Base-by-base conservation (phyloP, 2,113 vertebrate genomes). In the Halcyon malimbica region DNA sequence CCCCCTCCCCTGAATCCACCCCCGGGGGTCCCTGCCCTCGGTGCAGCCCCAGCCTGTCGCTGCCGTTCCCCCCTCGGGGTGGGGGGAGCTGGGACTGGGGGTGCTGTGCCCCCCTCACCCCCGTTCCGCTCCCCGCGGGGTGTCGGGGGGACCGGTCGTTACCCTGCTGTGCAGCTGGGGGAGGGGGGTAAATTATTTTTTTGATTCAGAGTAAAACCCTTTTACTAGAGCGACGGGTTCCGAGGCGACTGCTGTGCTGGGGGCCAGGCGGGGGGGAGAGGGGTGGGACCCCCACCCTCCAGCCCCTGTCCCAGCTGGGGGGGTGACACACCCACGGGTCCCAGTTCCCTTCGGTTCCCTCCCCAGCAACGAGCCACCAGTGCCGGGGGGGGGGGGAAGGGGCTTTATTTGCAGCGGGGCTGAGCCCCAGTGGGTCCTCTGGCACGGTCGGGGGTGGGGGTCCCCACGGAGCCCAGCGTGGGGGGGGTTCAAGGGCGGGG, bases 181-280 rank as follows among this genome's bases (percentile, higher is more conserved):
- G 31, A 17, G 8, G n/a, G 28, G 31, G 20, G 8, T 80, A 67
- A 87, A 76, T 94, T 90, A 67, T 83, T 76, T 80, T 81, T 87
- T 33, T 67, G 26, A 92, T 77, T 41, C 33, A 68, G 50, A 93
- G 28, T 90, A 93, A 96, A 96, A 87, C 41, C 21, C 8, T 93
- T 92, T 96, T 76, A 33, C 28, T 54, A 77, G 64, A 90, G 37
- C 28, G 6, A 4, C 0, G 33, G 51, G 51, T 35, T 21, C 35
- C 0, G 8, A 42, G 44, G 35, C 1, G 9, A 1, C 9, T 73
- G 11, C 13, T 41, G 82, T 24, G 35, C 7, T 16, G 50, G 71
- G 60, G 28, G 7, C 1, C 2, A 23, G 24, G 64, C 3, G 26
- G 11, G 15, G 8, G 14, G 14, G 28, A 11, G 50, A 21, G 29